Base-by-base conservation (phyloP, 2,113 vertebrate genomes). In the Paralichthys olivaceus region DNA sequence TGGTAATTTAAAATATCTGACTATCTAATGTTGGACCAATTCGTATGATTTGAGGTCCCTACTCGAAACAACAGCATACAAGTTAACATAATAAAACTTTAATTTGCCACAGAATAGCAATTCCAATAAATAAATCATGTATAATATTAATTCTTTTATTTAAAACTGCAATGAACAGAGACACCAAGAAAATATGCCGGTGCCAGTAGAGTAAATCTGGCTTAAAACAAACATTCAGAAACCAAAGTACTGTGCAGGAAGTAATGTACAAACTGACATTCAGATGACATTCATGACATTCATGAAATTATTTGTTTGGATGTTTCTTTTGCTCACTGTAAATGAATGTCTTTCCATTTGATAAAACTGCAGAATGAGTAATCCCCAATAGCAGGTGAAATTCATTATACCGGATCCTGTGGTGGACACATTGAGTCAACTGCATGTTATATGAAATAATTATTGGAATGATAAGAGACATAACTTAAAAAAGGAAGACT, bases 141-240 rank as follows among this genome's bases (percentile, higher is more conserved):
- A 62, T 14, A 68, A 62, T 59, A 20, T 67, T 12, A 23, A 37
- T 15, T 40, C 11, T 54, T 86, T 88, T 80, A 88, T 90, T 85
- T 72, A 72, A 77, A 76, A 84, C 54, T 69, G 40, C 53, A 23
- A 62, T 74, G 23, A 76, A 59, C 32, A 83, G 32, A 77, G 5
- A 79, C 23, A 75, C 63, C 14, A 8, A 34, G 43, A 49, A 60
- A 67, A 76, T 47, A 60, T 53, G 14, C 11, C 32, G 11, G 22
- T 54, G 32, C 45, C 28, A 60, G 74, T 15, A 62, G 26, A 25
- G 1, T 29, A 28, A 83, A 67, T 43, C 14, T 62, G 49, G 13
- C 17, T 19, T 49, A 53, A 53, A 49, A 22, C 49, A 22, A 5
- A 49, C 49, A 53, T n/a, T 53, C 4, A 62, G 4, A 29, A 65